These are phyloP conservation scores for Drosophila affinis DNA, from an alignment of 2,888 invertebrate species.

Conservation along the genomic window DNA sequence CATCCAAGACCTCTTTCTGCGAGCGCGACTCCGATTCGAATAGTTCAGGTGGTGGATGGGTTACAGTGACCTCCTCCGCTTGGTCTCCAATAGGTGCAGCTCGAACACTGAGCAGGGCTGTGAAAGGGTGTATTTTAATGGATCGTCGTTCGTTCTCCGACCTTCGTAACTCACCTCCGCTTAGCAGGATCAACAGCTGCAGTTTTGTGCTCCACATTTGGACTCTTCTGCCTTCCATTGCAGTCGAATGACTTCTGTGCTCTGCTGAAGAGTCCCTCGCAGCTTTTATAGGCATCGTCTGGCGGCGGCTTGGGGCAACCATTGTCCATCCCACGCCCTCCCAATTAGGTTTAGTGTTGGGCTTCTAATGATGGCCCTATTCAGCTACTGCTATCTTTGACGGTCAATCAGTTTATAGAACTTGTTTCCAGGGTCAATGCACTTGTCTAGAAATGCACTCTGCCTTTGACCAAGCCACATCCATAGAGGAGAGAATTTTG, in stretches of 20 bases:
- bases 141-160: neutral
- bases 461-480: neutral
- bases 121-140: neutral
- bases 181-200: conserved; percentile 32
- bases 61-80: conserved; percentile 17
- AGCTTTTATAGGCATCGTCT: conserved; percentile 57
- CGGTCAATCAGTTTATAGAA: conserved; percentile 59
- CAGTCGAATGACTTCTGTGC: conserved; percentile 53
- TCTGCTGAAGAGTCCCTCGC: conserved; percentile 23
- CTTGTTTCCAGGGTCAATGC: conserved; percentile 53
- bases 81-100: conserved; percentile 4
- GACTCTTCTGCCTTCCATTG: conserved; percentile 54
- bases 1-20: conserved; percentile 47
- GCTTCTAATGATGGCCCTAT: conserved; percentile 34
- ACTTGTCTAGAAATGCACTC: conserved; percentile 22
- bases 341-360: conserved; percentile 45
- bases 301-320: conserved; percentile 17
- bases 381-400: conserved; percentile 31
- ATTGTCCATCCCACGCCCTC: conserved; percentile 51
- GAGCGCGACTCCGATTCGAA: conserved; percentile 46
- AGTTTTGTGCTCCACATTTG: conserved; percentile 2
- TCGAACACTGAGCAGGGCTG: conserved; percentile 8
- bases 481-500: neutral
- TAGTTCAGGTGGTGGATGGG: conserved; percentile 17
- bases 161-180: conserved; percentile 41